Conservation (phyloP, 2,113 vertebrate genomes). For the Saimiri boliviensis region DNA sequence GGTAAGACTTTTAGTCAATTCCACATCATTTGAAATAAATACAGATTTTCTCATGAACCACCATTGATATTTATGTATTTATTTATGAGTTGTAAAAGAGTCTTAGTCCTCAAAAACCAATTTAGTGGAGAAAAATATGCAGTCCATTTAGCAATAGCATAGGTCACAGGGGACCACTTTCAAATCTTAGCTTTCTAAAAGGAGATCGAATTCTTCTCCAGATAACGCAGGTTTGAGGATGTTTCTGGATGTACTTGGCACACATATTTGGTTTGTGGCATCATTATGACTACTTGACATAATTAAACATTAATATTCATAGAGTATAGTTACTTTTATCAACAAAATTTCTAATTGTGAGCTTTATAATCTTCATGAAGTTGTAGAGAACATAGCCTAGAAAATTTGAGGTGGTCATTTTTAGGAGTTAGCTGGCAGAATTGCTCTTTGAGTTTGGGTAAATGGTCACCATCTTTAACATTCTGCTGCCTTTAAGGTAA, state of each 20-base stretch:
- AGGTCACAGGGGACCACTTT: background rate
- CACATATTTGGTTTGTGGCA: background rate
- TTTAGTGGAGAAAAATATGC: background rate
- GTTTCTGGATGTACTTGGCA: background rate
- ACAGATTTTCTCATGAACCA: background rate
- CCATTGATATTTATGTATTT: background rate
- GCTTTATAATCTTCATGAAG: background rate
- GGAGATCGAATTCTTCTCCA: background rate
- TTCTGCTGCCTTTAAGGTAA: background rate
- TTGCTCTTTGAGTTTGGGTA: background rate
- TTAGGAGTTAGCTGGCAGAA: background rate
- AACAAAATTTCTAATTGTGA: background rate
- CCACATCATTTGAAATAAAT: background rate
- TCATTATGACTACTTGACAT: background rate
- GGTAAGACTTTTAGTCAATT: background rate
- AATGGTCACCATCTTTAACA: too few relatives aligned
- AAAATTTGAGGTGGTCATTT: background rate
- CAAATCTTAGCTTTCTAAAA: background rate
- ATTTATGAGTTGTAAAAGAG: background rate
- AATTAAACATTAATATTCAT: background rate
- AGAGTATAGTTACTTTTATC: background rate
- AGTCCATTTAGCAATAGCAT: background rate
- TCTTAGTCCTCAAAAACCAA: background rate
- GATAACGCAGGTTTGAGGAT: background rate
- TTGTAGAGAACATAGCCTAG: background rate